Percentiles rank a stretch among this genome's conserved stretches.
Evolutionary conservation across 1,140 invertebrate species (phyloP).

Genomic region (Diorhabda carinulata): DNA sequence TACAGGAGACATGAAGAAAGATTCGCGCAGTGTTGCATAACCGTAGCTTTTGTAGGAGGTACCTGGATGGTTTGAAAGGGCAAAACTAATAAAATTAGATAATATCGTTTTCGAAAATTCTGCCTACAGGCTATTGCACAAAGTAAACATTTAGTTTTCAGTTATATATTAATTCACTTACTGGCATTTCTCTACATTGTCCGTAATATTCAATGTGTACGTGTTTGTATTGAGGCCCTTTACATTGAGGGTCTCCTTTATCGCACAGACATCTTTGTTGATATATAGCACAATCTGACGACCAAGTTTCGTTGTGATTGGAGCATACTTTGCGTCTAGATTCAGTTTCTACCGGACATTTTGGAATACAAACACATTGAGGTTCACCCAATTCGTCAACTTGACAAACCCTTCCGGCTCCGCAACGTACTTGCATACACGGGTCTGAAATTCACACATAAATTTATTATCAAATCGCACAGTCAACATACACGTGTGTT

Average conservation of each 20-base stretch:
- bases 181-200: conserved; percentile 72
- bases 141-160: too few species aligned
- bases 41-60: too few species aligned
- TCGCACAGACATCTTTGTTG: conserved; percentile 86
- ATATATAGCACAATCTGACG: conserved; percentile 88
- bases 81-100: too few species aligned
- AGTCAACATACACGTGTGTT: too few species aligned
- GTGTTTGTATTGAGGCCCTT: conserved; percentile 71
- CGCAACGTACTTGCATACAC: conserved; percentile 81
- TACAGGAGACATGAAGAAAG: too few species aligned
- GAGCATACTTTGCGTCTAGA: conserved; percentile 82
- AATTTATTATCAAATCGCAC: too few species aligned
- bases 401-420: conserved; percentile 83
- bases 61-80: too few species aligned
- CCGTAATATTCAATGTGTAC: conserved; percentile 93
- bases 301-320: conserved; percentile 90
- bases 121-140: too few species aligned
- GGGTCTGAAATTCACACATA: conserved; percentile 53
- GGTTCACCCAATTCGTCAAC: conserved; percentile 69
- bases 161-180: conserved; percentile 44
- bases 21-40: too few species aligned
- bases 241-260: conserved; percentile 68
- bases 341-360: conserved; percentile 76
- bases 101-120: too few species aligned
- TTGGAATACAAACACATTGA: conserved; percentile 79